phyloP scores from a whole-genome alignment of 2,888 invertebrate genomes.

The Leucophenga maculata region DNA sequence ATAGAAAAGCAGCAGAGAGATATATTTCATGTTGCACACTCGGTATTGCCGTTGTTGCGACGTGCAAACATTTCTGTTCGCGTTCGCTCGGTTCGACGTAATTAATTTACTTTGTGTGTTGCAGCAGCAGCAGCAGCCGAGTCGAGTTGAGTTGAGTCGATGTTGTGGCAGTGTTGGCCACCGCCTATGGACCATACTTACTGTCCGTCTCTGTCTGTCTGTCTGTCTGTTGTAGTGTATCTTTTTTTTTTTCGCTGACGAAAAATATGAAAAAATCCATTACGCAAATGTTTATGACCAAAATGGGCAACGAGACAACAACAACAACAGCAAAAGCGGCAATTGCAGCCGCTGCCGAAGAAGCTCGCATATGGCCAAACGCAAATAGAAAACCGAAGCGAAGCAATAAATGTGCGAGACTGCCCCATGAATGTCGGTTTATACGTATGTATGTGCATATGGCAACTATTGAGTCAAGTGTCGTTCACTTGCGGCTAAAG shows the following conservation, averaged over 20 bases:
- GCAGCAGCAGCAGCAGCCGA: conserved; percentile 52
- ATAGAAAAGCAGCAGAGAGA: conserved; percentile 1
- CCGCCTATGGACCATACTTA: conserved; percentile 18
- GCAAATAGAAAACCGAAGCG: neutral
- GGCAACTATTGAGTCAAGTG: conserved; percentile 31
- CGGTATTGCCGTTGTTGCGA: conserved; percentile 28
- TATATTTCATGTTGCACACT: conserved; percentile 18
- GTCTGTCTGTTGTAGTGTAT: neutral
- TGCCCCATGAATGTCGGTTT: conserved; percentile 44
- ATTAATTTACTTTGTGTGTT: conserved; percentile 65
- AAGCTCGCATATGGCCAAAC: conserved; percentile 2
- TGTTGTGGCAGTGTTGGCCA: conserved; percentile 11
- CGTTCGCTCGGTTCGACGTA: conserved; percentile 47
- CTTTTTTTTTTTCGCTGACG: neutral
- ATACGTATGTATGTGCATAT: neutral
- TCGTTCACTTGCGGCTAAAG: conserved; percentile 17
- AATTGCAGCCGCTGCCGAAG: conserved; percentile 24
- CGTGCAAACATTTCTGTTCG: conserved; percentile 49
- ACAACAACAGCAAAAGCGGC: conserved; percentile 11
- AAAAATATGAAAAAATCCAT: conserved; percentile 65
- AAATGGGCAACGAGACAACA: conserved; percentile 58
- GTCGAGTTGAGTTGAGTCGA: no score
- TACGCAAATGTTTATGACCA: conserved; percentile 67
- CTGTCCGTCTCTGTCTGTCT: neutral
- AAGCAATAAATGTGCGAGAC: conserved; percentile 1